phyloP scores from a whole-genome alignment of 2,113 vertebrate genomes.

The Oceanodroma tethys region DNA sequence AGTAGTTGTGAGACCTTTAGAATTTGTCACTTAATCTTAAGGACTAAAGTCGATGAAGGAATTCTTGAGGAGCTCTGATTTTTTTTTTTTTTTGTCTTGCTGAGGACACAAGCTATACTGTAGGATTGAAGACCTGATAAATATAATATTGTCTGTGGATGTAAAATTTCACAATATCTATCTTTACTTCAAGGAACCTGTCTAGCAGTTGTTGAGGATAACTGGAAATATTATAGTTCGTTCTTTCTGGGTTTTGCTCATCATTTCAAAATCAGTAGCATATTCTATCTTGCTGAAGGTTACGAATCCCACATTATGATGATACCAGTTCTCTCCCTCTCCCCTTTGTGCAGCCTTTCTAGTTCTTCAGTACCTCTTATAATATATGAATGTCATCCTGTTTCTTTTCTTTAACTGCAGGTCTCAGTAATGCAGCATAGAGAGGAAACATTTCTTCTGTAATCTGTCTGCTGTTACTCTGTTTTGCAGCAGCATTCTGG shows the following conservation, averaged over 20 bases:
- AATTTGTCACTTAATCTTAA: not conserved
- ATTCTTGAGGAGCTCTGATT: not conserved
- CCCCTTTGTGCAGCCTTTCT: not conserved
- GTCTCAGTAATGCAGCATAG: not conserved
- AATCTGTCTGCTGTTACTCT: not conserved
- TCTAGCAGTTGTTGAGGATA: not conserved
- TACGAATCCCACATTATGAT: not conserved
- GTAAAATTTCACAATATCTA: not conserved
- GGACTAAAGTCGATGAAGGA: not conserved
- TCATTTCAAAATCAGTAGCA: not conserved
- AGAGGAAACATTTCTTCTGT: not conserved
- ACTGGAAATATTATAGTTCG: not conserved
- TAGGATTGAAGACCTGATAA: not conserved
- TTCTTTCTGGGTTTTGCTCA: not conserved
- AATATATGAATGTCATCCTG: not conserved
- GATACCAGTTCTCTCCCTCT: not conserved
- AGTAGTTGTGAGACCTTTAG: not conserved
- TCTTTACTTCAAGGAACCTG: not conserved
- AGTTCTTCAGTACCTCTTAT: not conserved
- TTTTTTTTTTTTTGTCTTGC: not conserved
- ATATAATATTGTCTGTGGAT: not conserved
- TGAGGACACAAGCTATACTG: not conserved
- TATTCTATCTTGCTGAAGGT: not conserved
- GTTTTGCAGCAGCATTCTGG: not conserved
- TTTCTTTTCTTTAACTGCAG: not conserved